Evolutionary conservation across 1,140 invertebrate species (phyloP).

Genomic region (Saccostrea glomerata): DNA sequence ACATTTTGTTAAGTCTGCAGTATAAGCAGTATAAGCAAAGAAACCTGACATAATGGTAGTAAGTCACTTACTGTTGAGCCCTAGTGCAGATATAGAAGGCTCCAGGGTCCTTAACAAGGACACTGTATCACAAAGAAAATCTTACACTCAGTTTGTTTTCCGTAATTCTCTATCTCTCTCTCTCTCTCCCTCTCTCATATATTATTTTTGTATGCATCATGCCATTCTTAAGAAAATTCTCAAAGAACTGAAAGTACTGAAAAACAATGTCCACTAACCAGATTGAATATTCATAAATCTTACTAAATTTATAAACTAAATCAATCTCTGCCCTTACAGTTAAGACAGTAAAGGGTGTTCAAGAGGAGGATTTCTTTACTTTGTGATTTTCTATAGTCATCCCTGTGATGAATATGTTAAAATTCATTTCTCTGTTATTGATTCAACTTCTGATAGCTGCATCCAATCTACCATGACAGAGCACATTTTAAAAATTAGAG

Average conservation of each 20-base stretch:
- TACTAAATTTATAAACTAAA: too few relatives aligned
- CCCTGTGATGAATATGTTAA: too few relatives aligned
- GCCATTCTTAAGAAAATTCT: background rate
- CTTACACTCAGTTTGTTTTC: slow-evolving; percentile 4
- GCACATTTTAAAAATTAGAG: too few relatives aligned
- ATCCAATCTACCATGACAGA: too few relatives aligned
- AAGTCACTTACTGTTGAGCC: background rate
- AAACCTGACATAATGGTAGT: background rate
- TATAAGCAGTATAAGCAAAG: background rate
- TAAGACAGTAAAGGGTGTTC: too few relatives aligned
- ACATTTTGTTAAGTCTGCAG: background rate
- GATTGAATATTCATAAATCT: background rate
- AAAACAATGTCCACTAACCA: background rate
- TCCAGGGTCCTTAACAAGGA: background rate
- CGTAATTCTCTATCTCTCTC: background rate
- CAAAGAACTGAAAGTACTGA: background rate
- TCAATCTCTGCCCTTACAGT: too few relatives aligned
- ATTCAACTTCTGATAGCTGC: too few relatives aligned
- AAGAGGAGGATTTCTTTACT: too few relatives aligned
- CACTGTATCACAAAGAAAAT: slow-evolving; percentile 11
- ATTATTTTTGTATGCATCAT: background rate
- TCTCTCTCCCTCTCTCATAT: background rate
- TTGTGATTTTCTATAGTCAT: too few relatives aligned
- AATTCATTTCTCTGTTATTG: too few relatives aligned
- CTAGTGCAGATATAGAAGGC: background rate